A percentile compares a stretch with the other conserved stretches of the same genome.
phyloP scores from a whole-genome alignment of 1,140 invertebrate genomes.

The Dendrolimus punctatus region DNA sequence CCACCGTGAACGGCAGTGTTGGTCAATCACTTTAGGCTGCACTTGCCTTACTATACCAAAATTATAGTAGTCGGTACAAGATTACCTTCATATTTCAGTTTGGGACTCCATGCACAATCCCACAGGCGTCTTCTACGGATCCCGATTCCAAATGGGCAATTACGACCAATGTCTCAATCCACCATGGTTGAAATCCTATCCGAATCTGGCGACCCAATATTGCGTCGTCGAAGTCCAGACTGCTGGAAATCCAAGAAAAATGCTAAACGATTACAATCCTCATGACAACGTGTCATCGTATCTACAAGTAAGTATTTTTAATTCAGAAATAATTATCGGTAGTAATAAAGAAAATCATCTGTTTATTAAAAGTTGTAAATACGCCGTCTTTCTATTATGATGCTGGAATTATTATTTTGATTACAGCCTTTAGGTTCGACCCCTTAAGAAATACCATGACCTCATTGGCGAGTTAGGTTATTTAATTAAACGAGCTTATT shows the following conservation, averaged over 20 bases:
- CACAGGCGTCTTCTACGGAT: conserved; percentile 35
- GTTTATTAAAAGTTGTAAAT: no score
- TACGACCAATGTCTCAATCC: conserved; percentile 50
- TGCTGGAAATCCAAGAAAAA: conserved; percentile 1
- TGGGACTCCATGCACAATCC: conserved; percentile 46
- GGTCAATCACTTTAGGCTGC: no score
- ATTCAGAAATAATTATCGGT: not conserved
- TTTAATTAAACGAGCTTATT: no score
- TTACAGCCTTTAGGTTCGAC: no score
- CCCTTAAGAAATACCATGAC: no score
- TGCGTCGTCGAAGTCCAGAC: conserved; percentile 32
- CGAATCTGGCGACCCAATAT: conserved; percentile 29
- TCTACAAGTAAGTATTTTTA: not conserved
- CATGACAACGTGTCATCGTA: not conserved
- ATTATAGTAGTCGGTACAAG: not conserved
- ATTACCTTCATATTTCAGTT: conserved; percentile 24
- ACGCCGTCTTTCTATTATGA: no score
- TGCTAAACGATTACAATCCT: not conserved
- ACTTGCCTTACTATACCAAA: no score
- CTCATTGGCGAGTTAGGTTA: no score
- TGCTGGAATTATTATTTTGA: no score
- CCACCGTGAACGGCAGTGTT: no score
- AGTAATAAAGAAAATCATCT: no score
- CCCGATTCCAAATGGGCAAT: conserved; percentile 42
- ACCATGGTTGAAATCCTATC: conserved; percentile 9